Base-by-base conservation (phyloP, 2,888 invertebrate species). In the Myopa tessellatipennis region DNA sequence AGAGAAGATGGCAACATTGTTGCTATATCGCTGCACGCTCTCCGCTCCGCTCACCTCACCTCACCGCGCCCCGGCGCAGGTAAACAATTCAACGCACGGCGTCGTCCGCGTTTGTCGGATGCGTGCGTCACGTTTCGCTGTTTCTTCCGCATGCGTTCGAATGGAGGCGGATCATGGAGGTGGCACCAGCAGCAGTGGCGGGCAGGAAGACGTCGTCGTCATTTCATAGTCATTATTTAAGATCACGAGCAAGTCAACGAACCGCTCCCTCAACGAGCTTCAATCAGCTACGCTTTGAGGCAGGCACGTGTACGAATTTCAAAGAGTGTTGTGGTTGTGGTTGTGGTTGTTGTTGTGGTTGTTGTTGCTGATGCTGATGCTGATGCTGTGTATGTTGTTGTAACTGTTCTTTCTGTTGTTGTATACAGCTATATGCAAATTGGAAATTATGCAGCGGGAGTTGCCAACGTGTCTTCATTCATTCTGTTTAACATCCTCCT, bases 371-470 rank as follows among this genome's bases (percentile, higher is more conserved):
- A 38, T 65, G 65, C 4, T 74, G 18, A 6, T 76, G 79, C 75
- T 78, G 76, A 77, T 74, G 78, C 77, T 78, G 79, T 79, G 79
- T 72, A 78, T 78, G 77, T 74, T 78, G 80, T 79, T 80, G 76
- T 79, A 78, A 74, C 77, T 80, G 73, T 72, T 71, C 76, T 67
- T 55, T 4, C 4, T 61, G 70, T 63, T 52, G 76, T 70, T 70
- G n/a, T 61, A n/a, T 7, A 0, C 10, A 26, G 34, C 10, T 12
- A 50, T 65, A 74, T 74, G 74, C 65, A 74, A 74, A 74, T 74
- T 74, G 74, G 65, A 74, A 74, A 74, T 65, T 36, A 72, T 63
- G 65, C 65, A 74, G 74, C 65, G 74, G 74, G 74, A 52, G 36
- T 74, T 65, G 38, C 52, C 60, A 38, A 34, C 38, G 52, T 70